Conservation (phyloP, 2,888 invertebrate species). For the Caenorhabditis sinica region DNA sequence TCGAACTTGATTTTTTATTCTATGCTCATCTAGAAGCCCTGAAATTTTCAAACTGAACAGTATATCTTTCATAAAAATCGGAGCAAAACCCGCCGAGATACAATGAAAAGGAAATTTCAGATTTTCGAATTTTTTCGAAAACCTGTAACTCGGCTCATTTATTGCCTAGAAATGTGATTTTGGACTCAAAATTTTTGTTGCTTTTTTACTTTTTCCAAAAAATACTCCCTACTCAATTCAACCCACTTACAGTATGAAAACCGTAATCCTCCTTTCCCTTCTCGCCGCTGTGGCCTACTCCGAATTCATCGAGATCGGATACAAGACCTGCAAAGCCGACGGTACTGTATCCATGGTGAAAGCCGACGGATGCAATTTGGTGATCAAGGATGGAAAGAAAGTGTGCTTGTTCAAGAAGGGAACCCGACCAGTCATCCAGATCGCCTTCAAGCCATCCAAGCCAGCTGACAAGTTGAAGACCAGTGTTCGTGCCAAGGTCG, state of each 20-base stretch:
- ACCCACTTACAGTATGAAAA: constrained; percentile 24
- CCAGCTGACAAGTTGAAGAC: constrained; percentile 62
- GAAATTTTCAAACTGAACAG: neutral
- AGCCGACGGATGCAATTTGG: constrained; percentile 45
- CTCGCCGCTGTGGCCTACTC: constrained; percentile 28
- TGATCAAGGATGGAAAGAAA: constrained; percentile 58
- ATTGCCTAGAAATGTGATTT: neutral
- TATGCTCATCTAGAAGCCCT: neutral
- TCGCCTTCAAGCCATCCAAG: constrained; percentile 53
- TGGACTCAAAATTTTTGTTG: neutral
- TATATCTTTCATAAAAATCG: neutral
- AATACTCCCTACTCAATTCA: neutral
- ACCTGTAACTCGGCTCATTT: neutral
- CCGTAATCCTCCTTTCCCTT: constrained; percentile 12
- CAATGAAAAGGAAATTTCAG: neutral
- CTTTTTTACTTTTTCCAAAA: neutral
- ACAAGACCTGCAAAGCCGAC: constrained; percentile 45
- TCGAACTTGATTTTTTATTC: neutral
- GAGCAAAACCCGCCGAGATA: neutral
- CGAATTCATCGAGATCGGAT: constrained; percentile 53
- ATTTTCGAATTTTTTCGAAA: neutral
- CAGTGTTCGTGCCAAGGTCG: constrained; percentile 70
- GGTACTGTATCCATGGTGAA: constrained; percentile 41
- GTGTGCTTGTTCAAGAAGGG: constrained; percentile 65
- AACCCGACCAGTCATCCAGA: constrained; percentile 54